A percentile compares a stretch with the other conserved stretches of the same genome.
These are phyloP conservation scores for Pseudorectes ferrugineus DNA, from an alignment of 2,113 vertebrate species.

Conservation along the genomic window DNA sequence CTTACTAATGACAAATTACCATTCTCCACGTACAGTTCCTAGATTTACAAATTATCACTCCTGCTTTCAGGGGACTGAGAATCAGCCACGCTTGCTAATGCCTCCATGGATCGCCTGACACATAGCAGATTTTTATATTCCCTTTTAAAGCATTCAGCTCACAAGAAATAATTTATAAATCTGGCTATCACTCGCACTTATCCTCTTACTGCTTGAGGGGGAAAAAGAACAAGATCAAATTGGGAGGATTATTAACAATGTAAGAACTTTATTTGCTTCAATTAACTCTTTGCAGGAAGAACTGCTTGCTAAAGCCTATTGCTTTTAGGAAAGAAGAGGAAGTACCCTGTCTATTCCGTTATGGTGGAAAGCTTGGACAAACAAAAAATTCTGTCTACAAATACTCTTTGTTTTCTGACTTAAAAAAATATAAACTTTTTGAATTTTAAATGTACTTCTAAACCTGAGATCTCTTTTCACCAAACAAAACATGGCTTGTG, in stretches of 20 bases:
- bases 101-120: constrained; percentile 72
- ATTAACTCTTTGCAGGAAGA: constrained; percentile 63
- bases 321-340: background rate
- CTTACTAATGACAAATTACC: constrained; percentile 84
- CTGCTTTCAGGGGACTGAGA: constrained; percentile 73
- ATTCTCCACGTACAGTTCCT: constrained; percentile 77
- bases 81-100: constrained; percentile 74
- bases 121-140: constrained; percentile 70
- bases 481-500: background rate
- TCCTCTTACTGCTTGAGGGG: constrained; percentile 64
- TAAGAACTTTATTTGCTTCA: constrained; percentile 70
- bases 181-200: constrained; percentile 66
- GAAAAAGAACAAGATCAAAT: constrained; percentile 68
- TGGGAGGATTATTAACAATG: constrained; percentile 76
- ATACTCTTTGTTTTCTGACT: background rate
- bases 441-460: background rate
- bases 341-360: background rate
- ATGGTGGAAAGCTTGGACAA: background rate
- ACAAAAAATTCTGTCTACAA: background rate
- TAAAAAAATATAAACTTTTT: background rate
- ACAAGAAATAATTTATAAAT: constrained; percentile 74
- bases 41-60: constrained; percentile 80
- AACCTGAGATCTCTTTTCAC: background rate
- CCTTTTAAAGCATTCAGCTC: constrained; percentile 72
- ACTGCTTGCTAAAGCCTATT: background rate